Evolutionary conservation across 2,797 vertebrate species (phyloP).

Genomic region (Leontopithecus rosalia): DNA sequence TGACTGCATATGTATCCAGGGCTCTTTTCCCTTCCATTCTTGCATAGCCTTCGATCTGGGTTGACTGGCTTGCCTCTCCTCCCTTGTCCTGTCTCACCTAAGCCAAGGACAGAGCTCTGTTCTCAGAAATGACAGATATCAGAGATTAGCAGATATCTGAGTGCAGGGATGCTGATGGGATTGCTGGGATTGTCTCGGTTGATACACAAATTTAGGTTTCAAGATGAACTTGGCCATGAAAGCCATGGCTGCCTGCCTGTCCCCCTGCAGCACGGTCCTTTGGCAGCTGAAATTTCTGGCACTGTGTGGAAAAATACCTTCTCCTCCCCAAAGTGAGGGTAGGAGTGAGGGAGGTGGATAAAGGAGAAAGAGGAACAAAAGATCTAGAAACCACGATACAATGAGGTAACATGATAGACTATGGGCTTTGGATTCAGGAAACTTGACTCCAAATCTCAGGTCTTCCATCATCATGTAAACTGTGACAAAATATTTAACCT

Average conservation of each 20-base stretch:
- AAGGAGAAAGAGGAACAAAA: neutral
- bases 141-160: neutral
- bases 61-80: neutral
- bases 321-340: neutral
- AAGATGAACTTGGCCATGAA: neutral
- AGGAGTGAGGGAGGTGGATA: neutral
- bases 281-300: constrained; percentile 3
- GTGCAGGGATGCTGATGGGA: neutral
- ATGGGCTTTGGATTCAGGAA: neutral
- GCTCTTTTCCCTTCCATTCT: neutral
- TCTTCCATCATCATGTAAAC: neutral
- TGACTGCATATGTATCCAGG: neutral
- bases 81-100: neutral
- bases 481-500: neutral
- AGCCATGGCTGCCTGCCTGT: neutral
- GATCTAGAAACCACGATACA: neutral
- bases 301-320: neutral
- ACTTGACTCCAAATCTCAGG: neutral
- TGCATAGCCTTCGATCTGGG: neutral
- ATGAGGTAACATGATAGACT: neutral
- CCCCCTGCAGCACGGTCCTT: neutral
- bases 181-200: neutral
- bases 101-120: neutral
- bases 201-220: neutral
- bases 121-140: neutral